Conservation (phyloP, 2,888 invertebrate species). For the Caenorhabditis angaria region DNA sequence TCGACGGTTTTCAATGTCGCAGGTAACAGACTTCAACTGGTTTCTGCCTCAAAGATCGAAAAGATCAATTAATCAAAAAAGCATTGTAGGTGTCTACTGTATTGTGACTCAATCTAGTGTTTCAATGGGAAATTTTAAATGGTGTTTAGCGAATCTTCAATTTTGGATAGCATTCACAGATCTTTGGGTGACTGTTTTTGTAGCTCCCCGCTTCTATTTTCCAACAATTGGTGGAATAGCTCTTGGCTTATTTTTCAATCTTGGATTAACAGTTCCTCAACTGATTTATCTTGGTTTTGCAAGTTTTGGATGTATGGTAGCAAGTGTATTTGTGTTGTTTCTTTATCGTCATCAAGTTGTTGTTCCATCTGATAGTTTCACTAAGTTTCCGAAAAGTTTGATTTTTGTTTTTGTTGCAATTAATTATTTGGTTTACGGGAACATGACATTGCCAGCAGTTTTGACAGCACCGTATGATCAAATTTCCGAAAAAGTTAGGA, state of each 20-base stretch:
- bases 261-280: constrained; percentile 6
- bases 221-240: constrained; percentile 22
- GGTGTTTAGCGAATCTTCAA: constrained; percentile 27
- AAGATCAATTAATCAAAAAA: background rate
- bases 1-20: background rate
- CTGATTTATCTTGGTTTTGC: background rate
- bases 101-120: background rate
- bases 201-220: constrained; percentile 13
- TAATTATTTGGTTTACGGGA: constrained; percentile 22
- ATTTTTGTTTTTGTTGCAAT: background rate
- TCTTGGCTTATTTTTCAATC: constrained; percentile 8
- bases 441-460: constrained; percentile 16
- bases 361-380: background rate
- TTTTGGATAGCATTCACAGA: constrained; percentile 22
- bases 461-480: constrained; percentile 16
- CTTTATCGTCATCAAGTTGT: constrained; percentile 24
- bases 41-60: background rate
- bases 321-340: constrained; percentile 22
- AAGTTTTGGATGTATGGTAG: constrained; percentile 14
- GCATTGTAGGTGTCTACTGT: background rate
- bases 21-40: background rate
- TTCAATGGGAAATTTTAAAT: constrained; percentile 24
- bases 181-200: background rate
- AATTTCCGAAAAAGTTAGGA: constrained; percentile 6
- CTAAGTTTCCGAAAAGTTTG: background rate